These are phyloP conservation scores for Cheilinus undulatus DNA, from an alignment of 2,113 vertebrate genomes.

Conservation along the genomic window DNA sequence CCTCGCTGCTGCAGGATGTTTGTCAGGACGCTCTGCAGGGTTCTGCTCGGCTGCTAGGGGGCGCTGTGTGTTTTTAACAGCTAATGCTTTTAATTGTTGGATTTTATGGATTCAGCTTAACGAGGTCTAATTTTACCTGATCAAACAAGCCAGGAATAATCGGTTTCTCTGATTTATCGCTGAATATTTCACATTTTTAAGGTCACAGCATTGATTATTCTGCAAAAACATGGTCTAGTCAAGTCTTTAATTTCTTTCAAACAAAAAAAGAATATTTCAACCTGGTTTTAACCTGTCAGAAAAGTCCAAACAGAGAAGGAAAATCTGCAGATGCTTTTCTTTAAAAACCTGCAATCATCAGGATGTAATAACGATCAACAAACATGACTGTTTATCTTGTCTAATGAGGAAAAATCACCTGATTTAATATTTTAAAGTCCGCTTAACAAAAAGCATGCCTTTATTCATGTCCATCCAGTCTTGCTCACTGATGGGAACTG, in stretches of 20 bases:
- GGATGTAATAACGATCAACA: too few relatives aligned
- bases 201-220: constrained; percentile 3
- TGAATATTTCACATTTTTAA: constrained; percentile 3
- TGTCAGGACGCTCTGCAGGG: constrained; percentile 33
- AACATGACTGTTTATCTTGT: too few relatives aligned
- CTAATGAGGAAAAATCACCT: too few relatives aligned
- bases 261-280: neutral
- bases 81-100: neutral
- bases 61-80: constrained; percentile 20
- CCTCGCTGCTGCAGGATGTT: constrained; percentile 51
- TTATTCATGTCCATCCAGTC: too few relatives aligned
- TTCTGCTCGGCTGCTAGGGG: constrained; percentile 41
- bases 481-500: too few relatives aligned
- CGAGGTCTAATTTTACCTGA: neutral
- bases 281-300: neutral
- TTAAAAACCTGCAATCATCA: too few relatives aligned
- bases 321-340: too few relatives aligned
- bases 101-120: neutral
- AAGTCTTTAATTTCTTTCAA: neutral
- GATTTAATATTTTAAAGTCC: too few relatives aligned
- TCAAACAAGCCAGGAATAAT: neutral
- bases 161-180: neutral
- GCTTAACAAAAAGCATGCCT: too few relatives aligned
- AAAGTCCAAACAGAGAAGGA: neutral
- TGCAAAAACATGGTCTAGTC: neutral